Conservation (phyloP, 2,113 vertebrate species). For the Hassar affinis region DNA sequence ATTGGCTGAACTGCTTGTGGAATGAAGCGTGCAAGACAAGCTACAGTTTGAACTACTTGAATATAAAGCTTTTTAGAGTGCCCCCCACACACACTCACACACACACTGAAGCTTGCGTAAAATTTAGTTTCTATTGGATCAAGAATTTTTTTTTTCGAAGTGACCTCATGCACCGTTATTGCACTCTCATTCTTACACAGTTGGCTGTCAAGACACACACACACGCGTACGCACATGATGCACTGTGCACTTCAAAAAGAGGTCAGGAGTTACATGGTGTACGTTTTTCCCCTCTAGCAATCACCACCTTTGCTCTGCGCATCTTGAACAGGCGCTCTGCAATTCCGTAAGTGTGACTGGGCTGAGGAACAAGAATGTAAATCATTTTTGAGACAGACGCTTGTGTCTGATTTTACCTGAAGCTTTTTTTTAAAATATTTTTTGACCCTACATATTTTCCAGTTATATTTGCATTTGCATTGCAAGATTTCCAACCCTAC, state of each 20-base stretch:
- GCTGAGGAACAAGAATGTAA: neutral
- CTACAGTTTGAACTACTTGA: neutral
- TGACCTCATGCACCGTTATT: neutral
- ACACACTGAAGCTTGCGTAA: neutral
- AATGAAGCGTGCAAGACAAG: neutral
- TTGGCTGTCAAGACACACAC: neutral
- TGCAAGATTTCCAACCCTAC: too few species aligned
- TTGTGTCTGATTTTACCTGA: neutral
- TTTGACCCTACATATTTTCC: neutral
- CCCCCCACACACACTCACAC: neutral
- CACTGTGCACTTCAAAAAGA: neutral
- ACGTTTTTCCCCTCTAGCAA: neutral
- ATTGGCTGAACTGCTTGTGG: neutral
- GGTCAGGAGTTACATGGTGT: neutral
- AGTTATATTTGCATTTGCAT: neutral
- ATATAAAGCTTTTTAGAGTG: neutral
- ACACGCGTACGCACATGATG: neutral
- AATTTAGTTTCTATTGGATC: neutral
- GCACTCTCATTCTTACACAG: neutral
- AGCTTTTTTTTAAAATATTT: neutral
- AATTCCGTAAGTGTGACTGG: constrained; percentile 16
- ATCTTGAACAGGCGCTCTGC: neutral
- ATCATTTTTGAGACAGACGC: neutral
- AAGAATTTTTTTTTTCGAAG: neutral
- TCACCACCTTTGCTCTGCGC: neutral